Percentiles rank a stretch among this genome's conserved stretches.
Conservation (phyloP, 2,888 invertebrate genomes). For the Drosophila percnosoma region DNA sequence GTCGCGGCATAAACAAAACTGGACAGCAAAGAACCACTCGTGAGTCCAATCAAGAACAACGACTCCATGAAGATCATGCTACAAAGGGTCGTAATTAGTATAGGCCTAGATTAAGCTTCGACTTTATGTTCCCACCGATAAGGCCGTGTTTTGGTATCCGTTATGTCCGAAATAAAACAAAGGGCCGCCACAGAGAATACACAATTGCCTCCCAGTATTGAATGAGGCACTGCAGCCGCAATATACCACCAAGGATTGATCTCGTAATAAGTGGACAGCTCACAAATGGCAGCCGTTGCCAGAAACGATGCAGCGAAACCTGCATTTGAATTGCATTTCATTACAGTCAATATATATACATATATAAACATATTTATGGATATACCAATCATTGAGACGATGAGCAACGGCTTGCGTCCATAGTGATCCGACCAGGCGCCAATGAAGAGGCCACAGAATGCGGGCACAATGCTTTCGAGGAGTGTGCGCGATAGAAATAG, state of each 20-base stretch:
- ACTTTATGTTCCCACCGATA: slow-evolving; percentile 85
- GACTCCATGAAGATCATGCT: slow-evolving; percentile 89
- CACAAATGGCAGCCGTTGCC: slow-evolving; percentile 78
- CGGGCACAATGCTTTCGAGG: slow-evolving; percentile 88
- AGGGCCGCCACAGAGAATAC: slow-evolving; percentile 87
- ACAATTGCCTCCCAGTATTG: slow-evolving; percentile 87
- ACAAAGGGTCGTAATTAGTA: not conserved
- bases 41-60: slow-evolving; percentile 87
- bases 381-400: slow-evolving; percentile 88
- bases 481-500: slow-evolving; percentile 88
- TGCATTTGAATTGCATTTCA: slow-evolving; percentile 15
- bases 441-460: slow-evolving; percentile 89
- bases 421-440: slow-evolving; percentile 93
- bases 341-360: not conserved
- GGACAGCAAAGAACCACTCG: slow-evolving; percentile 87
- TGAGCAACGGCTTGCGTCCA: slow-evolving; percentile 90
- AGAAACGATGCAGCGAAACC: slow-evolving; percentile 81
- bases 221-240: slow-evolving; percentile 86
- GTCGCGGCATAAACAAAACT: slow-evolving; percentile 86
- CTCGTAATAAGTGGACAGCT: slow-evolving; percentile 71
- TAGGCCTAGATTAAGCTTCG: not conserved
- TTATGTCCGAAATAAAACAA: slow-evolving; percentile 89
- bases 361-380: not conserved
- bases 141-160: slow-evolving; percentile 87
- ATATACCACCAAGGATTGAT: slow-evolving; percentile 85